Conservation (phyloP, 2,113 vertebrate species). For the Actinemys pallida region DNA sequence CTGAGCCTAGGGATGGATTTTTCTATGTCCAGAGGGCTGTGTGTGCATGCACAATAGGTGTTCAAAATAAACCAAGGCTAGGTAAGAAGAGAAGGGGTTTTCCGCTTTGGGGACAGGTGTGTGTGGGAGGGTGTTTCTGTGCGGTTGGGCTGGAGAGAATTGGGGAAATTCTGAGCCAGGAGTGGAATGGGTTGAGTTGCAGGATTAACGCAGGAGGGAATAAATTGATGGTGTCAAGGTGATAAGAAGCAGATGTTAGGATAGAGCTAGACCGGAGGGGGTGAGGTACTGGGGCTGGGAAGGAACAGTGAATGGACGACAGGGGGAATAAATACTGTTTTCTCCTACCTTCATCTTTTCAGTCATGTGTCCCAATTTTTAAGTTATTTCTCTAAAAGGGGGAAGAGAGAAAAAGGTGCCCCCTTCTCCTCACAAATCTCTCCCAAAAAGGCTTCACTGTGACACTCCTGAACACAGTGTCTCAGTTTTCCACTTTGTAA, state of each 20-base stretch:
- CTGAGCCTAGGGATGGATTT: neutral
- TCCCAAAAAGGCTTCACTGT: neutral
- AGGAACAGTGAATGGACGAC: neutral
- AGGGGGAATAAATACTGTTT: neutral
- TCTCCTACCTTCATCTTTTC: neutral
- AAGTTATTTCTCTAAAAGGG: no score
- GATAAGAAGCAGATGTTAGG: neutral
- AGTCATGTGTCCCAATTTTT: neutral
- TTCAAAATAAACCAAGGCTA: neutral
- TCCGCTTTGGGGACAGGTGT: neutral
- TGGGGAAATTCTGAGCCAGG: neutral
- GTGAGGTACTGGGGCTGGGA: neutral
- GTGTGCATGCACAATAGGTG: neutral
- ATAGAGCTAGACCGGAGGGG: neutral
- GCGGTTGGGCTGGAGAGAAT: neutral
- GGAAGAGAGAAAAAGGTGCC: no score
- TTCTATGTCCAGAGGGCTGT: neutral
- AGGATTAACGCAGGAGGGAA: neutral
- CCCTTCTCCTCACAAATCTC: neutral
- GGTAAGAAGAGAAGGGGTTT: neutral
- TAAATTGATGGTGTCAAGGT: neutral
- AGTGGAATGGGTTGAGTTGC: neutral
- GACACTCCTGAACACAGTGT: neutral
- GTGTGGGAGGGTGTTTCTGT: neutral
- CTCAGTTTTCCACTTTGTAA: neutral